Conservation (phyloP, 2,888 invertebrate genomes). For the Sturmia bella region DNA sequence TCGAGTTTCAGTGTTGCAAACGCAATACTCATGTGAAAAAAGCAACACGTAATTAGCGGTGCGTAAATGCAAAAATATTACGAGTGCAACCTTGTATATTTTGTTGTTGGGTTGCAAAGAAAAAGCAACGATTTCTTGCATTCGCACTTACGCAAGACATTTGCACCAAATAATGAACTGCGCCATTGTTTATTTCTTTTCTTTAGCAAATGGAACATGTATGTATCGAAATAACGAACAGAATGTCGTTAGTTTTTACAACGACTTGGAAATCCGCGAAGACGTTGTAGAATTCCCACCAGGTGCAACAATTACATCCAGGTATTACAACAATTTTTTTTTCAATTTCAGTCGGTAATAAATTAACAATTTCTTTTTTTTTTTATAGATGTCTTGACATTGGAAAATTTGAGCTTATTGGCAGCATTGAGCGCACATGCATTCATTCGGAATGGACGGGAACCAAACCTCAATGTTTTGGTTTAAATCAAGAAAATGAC, state of each 20-base stretch:
- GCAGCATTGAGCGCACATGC: constrained; percentile 88
- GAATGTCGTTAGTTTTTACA: constrained; percentile 90
- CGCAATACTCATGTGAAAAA: too few species aligned
- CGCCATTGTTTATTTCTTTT: too few species aligned
- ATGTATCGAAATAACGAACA: constrained; percentile 89
- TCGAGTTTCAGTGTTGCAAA: too few species aligned
- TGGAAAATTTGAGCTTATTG: constrained; percentile 92
- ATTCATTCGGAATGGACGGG: constrained; percentile 92
- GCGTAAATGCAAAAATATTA: too few species aligned
- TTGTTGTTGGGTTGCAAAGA: too few species aligned
- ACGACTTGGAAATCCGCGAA: constrained; percentile 89
- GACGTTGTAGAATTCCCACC: constrained; percentile 90
- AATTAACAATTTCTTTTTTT: too few species aligned
- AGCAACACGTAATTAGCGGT: too few species aligned
- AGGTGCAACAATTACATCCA: constrained; percentile 86
- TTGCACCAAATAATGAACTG: too few species aligned
- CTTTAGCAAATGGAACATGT: constrained; percentile 87
- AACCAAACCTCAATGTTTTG: constrained; percentile 89
- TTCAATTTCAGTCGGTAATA: too few species aligned
- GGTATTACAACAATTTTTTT: constrained; percentile 79
- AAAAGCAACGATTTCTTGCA: too few species aligned
- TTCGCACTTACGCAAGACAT: too few species aligned
- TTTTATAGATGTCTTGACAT: constrained; percentile 88
- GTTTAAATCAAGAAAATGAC: constrained; percentile 92
- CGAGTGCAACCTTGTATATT: too few species aligned